Conservation (phyloP, 2,113 vertebrate species). For the Accipiter cooperii region DNA sequence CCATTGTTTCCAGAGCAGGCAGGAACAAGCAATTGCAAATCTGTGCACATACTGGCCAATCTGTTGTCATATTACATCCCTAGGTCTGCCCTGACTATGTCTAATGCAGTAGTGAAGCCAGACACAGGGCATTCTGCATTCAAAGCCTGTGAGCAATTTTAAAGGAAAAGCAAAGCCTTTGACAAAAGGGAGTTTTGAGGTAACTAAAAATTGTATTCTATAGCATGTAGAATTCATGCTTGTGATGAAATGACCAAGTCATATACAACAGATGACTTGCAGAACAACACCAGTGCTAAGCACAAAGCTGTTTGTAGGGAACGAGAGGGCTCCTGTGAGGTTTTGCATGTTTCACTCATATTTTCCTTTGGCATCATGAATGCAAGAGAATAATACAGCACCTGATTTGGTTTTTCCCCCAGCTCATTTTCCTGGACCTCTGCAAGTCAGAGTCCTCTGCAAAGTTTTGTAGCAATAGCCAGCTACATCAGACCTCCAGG, state of each 20-base stretch:
- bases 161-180: background rate
- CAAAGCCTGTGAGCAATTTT: background rate
- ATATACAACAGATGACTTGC: background rate
- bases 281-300: background rate
- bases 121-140: background rate
- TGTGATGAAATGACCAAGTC: background rate
- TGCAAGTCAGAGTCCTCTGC: background rate
- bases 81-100: background rate
- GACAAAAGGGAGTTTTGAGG: background rate
- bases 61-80: background rate
- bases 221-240: background rate
- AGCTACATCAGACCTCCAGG: background rate
- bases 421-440: background rate
- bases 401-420: background rate
- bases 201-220: background rate
- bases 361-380: background rate
- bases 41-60: background rate
- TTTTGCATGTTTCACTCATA: background rate
- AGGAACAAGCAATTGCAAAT: background rate
- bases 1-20: background rate
- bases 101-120: background rate
- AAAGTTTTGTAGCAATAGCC: background rate
- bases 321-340: background rate
- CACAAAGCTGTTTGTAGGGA: background rate
- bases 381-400: background rate